A percentile compares a stretch with the other conserved stretches of the same genome.
These are phyloP conservation scores for Balaenoptera acutorostrata DNA, from an alignment of 2,113 vertebrate species.

Conservation along the genomic window DNA sequence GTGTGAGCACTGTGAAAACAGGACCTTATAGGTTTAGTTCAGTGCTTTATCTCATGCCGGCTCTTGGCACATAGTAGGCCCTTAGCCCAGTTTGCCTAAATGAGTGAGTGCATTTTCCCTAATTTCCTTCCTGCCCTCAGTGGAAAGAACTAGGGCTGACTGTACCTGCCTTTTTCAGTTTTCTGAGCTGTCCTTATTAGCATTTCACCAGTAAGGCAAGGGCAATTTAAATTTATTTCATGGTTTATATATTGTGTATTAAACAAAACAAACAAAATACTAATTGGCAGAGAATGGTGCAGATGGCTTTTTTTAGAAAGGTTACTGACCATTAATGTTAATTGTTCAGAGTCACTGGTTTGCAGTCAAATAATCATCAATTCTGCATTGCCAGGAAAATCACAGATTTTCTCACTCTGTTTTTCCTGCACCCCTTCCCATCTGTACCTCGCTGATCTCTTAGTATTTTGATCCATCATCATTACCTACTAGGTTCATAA, in stretches of 20 bases:
- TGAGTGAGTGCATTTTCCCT: background rate
- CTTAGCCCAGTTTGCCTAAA: background rate
- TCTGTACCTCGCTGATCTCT: background rate
- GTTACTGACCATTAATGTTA: constrained; percentile 59
- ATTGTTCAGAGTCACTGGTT: constrained; percentile 67
- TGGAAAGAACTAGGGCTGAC: background rate
- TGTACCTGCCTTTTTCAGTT: background rate
- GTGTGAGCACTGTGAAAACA: background rate
- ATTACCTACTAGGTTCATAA: constrained; percentile 18
- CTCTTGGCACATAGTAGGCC: background rate
- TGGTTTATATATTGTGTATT: background rate
- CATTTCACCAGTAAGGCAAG: background rate
- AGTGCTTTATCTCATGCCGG: background rate
- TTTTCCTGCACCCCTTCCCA: background rate
- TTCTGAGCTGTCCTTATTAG: background rate
- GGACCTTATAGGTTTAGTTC: background rate
- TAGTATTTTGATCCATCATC: background rate
- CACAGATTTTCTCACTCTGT: background rate
- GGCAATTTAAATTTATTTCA: background rate
- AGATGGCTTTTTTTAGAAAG: background rate
- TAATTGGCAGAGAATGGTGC: background rate
- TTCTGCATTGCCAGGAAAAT: background rate
- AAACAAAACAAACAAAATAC: background rate
- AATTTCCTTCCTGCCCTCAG: background rate
- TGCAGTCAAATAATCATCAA: background rate